Base-by-base conservation (phyloP, 2,888 invertebrate species). In the Leptopterna dolabrata region DNA sequence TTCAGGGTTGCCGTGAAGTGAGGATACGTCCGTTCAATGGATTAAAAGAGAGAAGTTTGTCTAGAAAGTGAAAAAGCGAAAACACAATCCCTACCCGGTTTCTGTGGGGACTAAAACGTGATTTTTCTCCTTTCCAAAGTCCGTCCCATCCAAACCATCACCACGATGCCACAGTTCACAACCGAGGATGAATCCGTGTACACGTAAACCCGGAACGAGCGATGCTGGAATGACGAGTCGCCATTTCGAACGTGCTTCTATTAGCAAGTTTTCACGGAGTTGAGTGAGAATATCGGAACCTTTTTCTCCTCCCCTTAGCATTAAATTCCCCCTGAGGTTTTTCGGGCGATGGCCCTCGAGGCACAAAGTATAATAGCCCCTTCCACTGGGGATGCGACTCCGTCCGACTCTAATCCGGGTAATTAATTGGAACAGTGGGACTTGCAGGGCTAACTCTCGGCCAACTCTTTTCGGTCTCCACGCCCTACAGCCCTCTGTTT, bases 371-470 rank as follows among this genome's bases (percentile, higher is more conserved):
- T 63, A 63, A 63, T 63, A 63, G 63, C 63, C 24, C n/a, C 11
- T 24, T 63, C 63, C 63, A 24, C 24, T 2, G 24, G 63, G 63
- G 27, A 63, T 19, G 24, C 9, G 63, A 63, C 19, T 27, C 63
- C 63, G 24, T 19, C 63, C 63, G 63, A 63, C 63, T 63, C 63
- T 63, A 63, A 63, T 63, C 63, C 63, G 63, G 63, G 63, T 63
- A 63, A 63, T 63, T 63, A 63, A 63, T 63, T 63, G 63, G 63
- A 63, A 63, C 63, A 63, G 63, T 63, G 63, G 63, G 63, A 63
- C 63, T 63, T 63, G 63, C 24, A 63, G 63, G 63, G 19, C 63
- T 24, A 4, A 27, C 63, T 24, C 63, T 63, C 27, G 19, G 27
- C n/a, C 63, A n/a, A 63, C n/a, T 19, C 19, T 19, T 63, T 55